Base-by-base conservation (phyloP, 2,113 vertebrate species). In the Danionella cerebrum region DNA sequence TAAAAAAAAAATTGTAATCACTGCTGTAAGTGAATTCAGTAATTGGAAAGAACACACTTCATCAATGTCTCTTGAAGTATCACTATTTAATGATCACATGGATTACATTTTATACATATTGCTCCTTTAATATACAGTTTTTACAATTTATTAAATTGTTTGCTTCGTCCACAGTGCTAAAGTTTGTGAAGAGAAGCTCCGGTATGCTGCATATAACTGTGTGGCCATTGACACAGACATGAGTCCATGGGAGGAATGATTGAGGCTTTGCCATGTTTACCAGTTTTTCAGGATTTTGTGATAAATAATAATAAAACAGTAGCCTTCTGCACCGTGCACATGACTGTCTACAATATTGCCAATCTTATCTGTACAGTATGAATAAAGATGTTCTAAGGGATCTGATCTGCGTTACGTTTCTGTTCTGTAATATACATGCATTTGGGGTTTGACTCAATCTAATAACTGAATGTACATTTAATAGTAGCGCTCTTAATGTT, bases 201-300 rank as follows among this genome's bases (percentile, higher is more conserved):
- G 96, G 24, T 98, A 98, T 2, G 96, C 96, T 0, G 94, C 95
- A 0, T 98, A 98, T 79, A 98, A 98, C 84, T 98, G 95, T 1
- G 95, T 98, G 74, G 96, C 96, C 68, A 98, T 98, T 9, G 96
- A 98, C 81, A 97, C 93, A 1, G 95, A 98, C 62, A 93, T 98
- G 94, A 96, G 94, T 69, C 96, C 96, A 0, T 98, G 96, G 96
- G 96, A 98, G 27, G 96, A 98, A 77, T 98, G 87, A 89, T 29
- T 33, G 29, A 13, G 22, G 25, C 60, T 24, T 31, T 44, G 19
- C 58, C 39, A 64, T 60, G 62, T 42, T 45, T 64, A 25, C 2
- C 8, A 70, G 52, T 57, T 48, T 62, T 77, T 52, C 9, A 42
- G 35, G 33, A 27, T 62, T 60, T 65, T 39, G 22, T 70, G 70